These are phyloP conservation scores for Poeciliopsis prolifica DNA, from an alignment of 2,113 vertebrate genomes.

Conservation along the genomic window DNA sequence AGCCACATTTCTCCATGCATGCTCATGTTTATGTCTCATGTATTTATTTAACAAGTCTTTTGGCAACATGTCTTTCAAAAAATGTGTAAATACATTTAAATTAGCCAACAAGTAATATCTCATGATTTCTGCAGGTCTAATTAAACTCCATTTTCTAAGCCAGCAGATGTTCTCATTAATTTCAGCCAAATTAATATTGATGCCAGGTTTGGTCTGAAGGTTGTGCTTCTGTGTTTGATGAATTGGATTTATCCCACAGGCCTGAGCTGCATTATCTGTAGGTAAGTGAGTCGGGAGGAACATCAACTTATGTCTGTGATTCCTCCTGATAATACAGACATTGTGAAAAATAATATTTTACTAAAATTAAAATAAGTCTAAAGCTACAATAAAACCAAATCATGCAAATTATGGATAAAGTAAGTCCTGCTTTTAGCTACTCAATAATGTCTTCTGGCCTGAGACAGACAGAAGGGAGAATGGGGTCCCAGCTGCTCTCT, in stretches of 20 bases:
- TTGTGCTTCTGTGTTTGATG: not conserved
- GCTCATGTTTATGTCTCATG: too few species aligned
- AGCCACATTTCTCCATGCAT: too few species aligned
- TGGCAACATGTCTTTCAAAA: too few species aligned
- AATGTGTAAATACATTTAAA: not conserved
- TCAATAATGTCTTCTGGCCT: conserved; percentile 5
- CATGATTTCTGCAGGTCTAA: too few species aligned
- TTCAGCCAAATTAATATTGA: too few species aligned
- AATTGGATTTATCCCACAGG: conserved; percentile 37
- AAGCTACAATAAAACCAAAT: not conserved
- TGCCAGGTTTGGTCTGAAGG: too few species aligned
- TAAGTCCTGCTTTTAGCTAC: not conserved
- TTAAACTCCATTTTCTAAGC: too few species aligned
- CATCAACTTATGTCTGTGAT: conserved; percentile 24
- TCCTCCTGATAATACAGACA: too few species aligned
- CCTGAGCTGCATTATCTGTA: conserved; percentile 1
- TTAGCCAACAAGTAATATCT: too few species aligned
- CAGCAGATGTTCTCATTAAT: too few species aligned
- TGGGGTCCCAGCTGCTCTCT: conserved; percentile 47
- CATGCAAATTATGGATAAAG: not conserved
- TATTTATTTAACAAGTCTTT: too few species aligned
- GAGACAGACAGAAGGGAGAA: conserved; percentile 9
- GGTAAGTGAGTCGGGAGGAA: not conserved
- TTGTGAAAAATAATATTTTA: too few species aligned
- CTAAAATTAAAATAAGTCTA: not conserved